These are phyloP conservation scores for Pherbina coryleti DNA, from an alignment of 2,888 invertebrate genomes.

Conservation along the genomic window DNA sequence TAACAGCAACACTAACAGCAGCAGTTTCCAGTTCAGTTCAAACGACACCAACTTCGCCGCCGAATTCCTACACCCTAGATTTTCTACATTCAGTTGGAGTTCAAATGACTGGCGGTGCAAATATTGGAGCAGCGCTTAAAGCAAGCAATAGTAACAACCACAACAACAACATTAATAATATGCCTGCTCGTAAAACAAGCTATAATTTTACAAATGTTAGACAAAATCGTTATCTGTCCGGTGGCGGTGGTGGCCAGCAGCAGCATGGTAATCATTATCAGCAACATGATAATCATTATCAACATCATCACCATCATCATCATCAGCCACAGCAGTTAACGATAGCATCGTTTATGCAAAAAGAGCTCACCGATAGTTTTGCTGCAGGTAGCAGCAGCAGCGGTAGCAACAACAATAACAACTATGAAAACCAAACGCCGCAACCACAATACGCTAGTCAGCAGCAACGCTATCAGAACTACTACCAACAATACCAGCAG, in stretches of 20 bases:
- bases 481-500: constrained; percentile 44
- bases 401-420: constrained; percentile 32
- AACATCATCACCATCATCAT: constrained; percentile 56
- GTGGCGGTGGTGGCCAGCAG: constrained; percentile 6
- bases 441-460: not conserved
- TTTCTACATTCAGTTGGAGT: constrained; percentile 62
- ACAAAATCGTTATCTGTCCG: constrained; percentile 44
- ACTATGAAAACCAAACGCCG: not conserved
- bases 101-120: constrained; percentile 55
- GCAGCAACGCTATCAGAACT: constrained; percentile 38
- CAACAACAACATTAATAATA: constrained; percentile 16
- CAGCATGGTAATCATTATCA: constrained; percentile 34
- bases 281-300: constrained; percentile 40
- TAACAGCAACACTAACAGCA: not conserved
- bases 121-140: constrained; percentile 19
- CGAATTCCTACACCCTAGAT: constrained; percentile 58
- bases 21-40: constrained; percentile 2
- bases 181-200: constrained; percentile 34
- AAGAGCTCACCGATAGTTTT: constrained; percentile 55
- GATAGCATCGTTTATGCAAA: constrained; percentile 63
- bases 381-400: not conserved
- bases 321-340: constrained; percentile 64
- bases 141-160: not conserved
- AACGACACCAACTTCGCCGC: constrained; percentile 26
- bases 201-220: constrained; percentile 35